Evolutionary conservation across 2,113 vertebrate species (phyloP).

Genomic region (Dicrurus megarhynchus): DNA sequence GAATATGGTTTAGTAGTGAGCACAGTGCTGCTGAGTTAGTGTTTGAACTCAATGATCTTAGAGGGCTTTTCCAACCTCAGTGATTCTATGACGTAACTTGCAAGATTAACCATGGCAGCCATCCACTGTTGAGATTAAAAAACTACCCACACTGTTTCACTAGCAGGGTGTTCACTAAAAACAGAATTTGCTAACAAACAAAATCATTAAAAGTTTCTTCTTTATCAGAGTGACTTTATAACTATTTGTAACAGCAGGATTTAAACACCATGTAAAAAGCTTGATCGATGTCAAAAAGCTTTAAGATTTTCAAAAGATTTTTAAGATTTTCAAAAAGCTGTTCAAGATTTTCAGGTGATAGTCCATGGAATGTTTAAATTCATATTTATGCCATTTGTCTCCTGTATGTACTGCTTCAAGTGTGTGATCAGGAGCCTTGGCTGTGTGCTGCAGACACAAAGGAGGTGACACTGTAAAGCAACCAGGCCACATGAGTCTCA

Average conservation of each 20-base stretch:
- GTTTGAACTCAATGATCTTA: neutral
- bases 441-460: neutral
- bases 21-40: neutral
- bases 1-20: neutral
- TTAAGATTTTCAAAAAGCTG: neutral
- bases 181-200: neutral
- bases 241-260: neutral
- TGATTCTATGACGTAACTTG: neutral
- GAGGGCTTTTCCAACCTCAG: neutral
- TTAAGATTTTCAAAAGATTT: neutral
- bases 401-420: neutral
- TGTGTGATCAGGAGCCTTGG: neutral
- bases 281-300: neutral
- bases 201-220: neutral
- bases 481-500: neutral
- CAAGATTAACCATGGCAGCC: neutral
- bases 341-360: neutral
- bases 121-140: neutral
- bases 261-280: neutral
- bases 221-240: neutral
- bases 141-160: neutral
- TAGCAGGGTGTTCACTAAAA: neutral
- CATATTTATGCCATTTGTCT: neutral
- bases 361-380: neutral
- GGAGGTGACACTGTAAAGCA: neutral